phyloP scores from a whole-genome alignment of 2,113 vertebrate species.

The Climacteris rufus region DNA sequence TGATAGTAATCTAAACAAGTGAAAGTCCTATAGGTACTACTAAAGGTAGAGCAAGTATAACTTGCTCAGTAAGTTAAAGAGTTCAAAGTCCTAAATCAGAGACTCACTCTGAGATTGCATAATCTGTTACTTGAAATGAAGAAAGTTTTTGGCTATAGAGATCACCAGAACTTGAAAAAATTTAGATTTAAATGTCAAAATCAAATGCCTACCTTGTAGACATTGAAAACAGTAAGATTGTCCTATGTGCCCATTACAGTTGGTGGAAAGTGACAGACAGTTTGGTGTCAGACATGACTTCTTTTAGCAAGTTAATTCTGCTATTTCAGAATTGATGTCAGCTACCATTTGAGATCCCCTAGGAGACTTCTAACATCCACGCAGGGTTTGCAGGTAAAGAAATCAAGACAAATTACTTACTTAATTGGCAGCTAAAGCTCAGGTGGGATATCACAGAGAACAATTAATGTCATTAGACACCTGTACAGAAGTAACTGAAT shows the following conservation, averaged over 20 bases:
- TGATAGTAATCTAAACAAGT: neutral
- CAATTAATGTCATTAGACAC: neutral
- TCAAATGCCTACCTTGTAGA: neutral
- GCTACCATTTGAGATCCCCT: neutral
- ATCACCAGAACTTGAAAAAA: neutral
- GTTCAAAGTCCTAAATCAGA: neutral
- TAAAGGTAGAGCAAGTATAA: neutral
- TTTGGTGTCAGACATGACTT: neutral
- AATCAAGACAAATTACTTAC: neutral
- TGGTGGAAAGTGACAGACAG: neutral
- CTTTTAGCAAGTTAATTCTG: neutral
- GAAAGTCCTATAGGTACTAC: neutral
- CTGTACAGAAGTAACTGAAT: neutral
- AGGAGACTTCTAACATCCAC: neutral
- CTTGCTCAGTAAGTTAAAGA: neutral
- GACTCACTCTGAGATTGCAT: neutral
- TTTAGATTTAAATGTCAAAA: neutral
- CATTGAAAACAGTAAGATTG: neutral
- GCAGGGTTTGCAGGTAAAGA: neutral
- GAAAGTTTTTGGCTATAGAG: neutral
- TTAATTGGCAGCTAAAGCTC: neutral
- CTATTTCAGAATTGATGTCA: neutral
- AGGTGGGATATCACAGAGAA: neutral
- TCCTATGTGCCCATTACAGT: neutral
- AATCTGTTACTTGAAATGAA: neutral